Evolutionary conservation across 2,888 invertebrate species (phyloP).

Genomic region (Ypsolopha scabrella): DNA sequence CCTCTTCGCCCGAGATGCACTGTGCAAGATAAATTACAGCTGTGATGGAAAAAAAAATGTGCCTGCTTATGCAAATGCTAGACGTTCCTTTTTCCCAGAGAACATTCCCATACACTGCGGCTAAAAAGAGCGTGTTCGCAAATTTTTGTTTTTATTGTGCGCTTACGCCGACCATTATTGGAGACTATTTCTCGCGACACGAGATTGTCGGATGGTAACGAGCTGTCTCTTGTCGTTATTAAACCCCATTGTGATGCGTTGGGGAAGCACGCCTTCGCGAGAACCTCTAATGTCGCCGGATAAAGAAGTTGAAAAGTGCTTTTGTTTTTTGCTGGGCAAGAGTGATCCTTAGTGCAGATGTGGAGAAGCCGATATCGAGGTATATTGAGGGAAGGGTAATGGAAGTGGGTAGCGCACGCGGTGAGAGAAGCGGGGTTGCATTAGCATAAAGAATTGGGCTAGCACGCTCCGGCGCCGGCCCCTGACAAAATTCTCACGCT

Average conservation of each 20-base stretch:
- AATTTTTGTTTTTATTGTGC: constrained; percentile 41
- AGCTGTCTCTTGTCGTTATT: constrained; percentile 46
- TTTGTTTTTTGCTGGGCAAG: constrained; percentile 14
- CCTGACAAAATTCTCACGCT: constrained; percentile 58
- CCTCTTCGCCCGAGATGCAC: background rate
- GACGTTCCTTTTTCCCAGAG: background rate
- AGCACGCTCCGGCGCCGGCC: constrained; percentile 53
- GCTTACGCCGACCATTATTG: constrained; percentile 41
- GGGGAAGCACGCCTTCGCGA: background rate
- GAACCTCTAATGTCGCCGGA: constrained; percentile 34
- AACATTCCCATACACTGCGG: constrained; percentile 17
- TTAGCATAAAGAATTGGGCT: constrained; percentile 65
- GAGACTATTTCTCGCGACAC: constrained; percentile 44
- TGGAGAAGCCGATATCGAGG: constrained; percentile 22
- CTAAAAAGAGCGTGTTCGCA: constrained; percentile 30
- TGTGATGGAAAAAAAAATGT: background rate
- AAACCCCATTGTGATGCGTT: constrained; percentile 47
- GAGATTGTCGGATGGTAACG: constrained; percentile 44
- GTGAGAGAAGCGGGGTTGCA: constrained; percentile 37
- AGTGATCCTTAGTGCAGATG: background rate
- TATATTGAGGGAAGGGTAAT: constrained; percentile 38
- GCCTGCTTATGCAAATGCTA: constrained; percentile 3
- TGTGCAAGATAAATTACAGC: background rate
- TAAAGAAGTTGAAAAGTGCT: constrained; percentile 48
- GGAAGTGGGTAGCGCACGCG: constrained; percentile 37